Conservation (phyloP, 2,797 vertebrate species). For the Esox lucius region DNA sequence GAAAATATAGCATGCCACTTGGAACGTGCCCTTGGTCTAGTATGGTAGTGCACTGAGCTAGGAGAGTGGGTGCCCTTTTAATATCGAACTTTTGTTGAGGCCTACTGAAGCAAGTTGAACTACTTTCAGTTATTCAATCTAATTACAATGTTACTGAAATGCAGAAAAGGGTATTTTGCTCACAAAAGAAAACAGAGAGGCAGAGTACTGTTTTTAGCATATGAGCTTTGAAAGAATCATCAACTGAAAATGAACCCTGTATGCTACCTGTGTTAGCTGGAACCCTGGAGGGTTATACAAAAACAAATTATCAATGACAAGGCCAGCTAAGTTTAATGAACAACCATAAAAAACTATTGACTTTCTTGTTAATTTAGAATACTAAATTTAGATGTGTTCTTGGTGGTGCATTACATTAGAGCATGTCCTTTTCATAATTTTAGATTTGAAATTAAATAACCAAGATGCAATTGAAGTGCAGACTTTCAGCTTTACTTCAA, state of each 20-base stretch:
- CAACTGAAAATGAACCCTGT: background rate
- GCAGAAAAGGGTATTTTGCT: background rate
- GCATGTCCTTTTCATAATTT: no score
- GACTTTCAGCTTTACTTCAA: no score
- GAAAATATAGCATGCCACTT: background rate
- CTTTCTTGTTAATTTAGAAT: no score
- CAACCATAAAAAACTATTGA: no score
- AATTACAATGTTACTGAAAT: background rate
- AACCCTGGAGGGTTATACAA: background rate
- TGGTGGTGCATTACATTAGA: no score
- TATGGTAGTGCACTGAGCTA: background rate
- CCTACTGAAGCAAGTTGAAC: background rate
- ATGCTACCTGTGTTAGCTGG: background rate
- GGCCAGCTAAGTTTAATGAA: no score
- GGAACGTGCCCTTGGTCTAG: background rate
- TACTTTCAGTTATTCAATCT: background rate
- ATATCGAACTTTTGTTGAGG: background rate
- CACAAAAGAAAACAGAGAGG: constrained; percentile 2
- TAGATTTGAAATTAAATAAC: no score
- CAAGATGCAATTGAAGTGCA: no score
- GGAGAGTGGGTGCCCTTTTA: background rate
- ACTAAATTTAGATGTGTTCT: no score
- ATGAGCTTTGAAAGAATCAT: background rate
- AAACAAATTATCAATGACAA: no score
- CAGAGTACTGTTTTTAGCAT: background rate